Base-by-base conservation (phyloP, 2,888 invertebrate species). In the Alviniconcha strummeri region DNA sequence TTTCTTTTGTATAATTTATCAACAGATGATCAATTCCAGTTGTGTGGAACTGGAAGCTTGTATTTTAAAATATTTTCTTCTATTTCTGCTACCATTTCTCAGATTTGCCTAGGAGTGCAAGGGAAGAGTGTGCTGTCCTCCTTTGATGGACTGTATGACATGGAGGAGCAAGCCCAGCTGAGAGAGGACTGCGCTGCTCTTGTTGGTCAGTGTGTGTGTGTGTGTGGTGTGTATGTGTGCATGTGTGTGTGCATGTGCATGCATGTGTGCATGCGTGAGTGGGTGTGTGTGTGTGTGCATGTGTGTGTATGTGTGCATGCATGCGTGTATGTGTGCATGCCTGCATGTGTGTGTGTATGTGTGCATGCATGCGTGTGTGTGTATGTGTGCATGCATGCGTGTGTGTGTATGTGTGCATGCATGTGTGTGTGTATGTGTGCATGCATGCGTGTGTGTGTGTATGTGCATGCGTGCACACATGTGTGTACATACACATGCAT, bases 101-200 rank as follows among this genome's bases (percentile, higher is more conserved):
- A 94, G 94, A 92, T 93, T 67, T 93, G 94, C 81, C 91, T 95
- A 52, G 93, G 94, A 84, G 94, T 94, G 0, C 89, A 92, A 8
- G 94, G 92, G 54, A 93, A 94, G 86, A 93, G 94, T 88, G 91
- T 93, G 4, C 86, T 94, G 67, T 89, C 92, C 74, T 91, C 93
- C 7, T 99, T 99, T 94, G 98, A 98, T 94, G 98, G 98, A 94
- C 96, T 99, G 90, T 99, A 97, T 95, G 98, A 99, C 94, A 95
- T 99, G 92, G 96, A 97, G n/a, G 98, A 98, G 93, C 99, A 99
- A 95, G 96, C 96, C 91, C 94, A 96, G 89, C 95, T 99, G 76
- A 95, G 99, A 87, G 96, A 97, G 93, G 98, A 98, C 94, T 98
- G 98, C 88, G 96, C 97, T 89, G 96, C 96, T 89, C 96, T 98